Conservation (phyloP, 2,888 invertebrate species). For the Amphipoea oculea region DNA sequence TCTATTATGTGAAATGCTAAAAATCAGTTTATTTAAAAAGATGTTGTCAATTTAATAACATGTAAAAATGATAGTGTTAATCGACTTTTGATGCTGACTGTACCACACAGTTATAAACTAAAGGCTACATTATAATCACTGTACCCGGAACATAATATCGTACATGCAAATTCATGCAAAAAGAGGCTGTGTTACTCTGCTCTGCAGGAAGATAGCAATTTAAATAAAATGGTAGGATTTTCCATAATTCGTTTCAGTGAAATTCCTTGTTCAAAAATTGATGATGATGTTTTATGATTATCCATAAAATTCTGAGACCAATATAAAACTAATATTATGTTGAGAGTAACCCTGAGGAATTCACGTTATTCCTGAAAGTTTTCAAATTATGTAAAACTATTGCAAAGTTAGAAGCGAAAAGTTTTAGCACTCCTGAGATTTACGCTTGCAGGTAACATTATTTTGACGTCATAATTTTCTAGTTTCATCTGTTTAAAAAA, state of each 20-base stretch:
- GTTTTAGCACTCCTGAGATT: slow-evolving; percentile 41
- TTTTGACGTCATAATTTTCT: background rate
- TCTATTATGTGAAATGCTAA: too few relatives aligned
- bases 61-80: too few relatives aligned
- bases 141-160: background rate
- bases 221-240: background rate
- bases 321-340: background rate
- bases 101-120: background rate
- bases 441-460: background rate
- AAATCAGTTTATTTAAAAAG: too few relatives aligned
- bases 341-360: background rate
- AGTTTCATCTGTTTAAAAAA: background rate
- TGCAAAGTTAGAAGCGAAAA: slow-evolving; percentile 49
- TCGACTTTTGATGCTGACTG: too few relatives aligned
- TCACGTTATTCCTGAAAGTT: slow-evolving; percentile 20
- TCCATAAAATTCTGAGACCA: background rate
- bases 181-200: background rate
- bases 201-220: background rate
- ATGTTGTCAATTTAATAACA: too few relatives aligned
- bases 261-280: background rate
- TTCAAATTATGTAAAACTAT: slow-evolving; percentile 54
- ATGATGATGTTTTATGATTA: too few relatives aligned
- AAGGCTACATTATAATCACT: background rate
- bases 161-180: background rate
- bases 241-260: background rate